A percentile compares a stretch with the other conserved stretches of the same genome.
Conservation (phyloP, 2,113 vertebrate genomes). For the Lonchura striata region DNA sequence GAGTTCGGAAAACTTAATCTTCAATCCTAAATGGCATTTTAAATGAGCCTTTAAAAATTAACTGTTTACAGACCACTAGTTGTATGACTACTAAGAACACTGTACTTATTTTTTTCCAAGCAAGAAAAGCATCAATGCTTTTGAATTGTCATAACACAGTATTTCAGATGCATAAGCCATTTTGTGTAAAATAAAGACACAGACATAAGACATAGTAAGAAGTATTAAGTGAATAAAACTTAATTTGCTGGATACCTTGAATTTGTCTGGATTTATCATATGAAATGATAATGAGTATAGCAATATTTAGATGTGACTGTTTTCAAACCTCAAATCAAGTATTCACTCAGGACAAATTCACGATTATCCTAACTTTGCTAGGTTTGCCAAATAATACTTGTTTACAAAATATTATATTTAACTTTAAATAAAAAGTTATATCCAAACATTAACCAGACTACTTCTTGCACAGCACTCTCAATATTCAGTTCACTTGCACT, state of each 20-base stretch:
- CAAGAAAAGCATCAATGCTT: not conserved
- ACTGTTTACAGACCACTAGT: not conserved
- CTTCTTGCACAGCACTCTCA: not conserved
- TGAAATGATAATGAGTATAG: not conserved
- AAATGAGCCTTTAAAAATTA: not conserved
- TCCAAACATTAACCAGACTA: not conserved
- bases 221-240: not conserved
- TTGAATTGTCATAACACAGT: not conserved
- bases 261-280: not conserved
- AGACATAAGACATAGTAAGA: not conserved
- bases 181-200: not conserved
- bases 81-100: not conserved
- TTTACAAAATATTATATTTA: not conserved
- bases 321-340: not conserved
- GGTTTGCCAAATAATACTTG: not conserved
- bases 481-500: not conserved
- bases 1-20: not conserved
- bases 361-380: not conserved
- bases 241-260: not conserved
- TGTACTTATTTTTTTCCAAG: not conserved
- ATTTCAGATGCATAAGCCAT: not conserved
- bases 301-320: not conserved
- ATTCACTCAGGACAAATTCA: not conserved
- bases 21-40: not conserved
- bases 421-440: not conserved